Conservation (phyloP, 2,797 vertebrate genomes). For the Crax fasciolata region DNA sequence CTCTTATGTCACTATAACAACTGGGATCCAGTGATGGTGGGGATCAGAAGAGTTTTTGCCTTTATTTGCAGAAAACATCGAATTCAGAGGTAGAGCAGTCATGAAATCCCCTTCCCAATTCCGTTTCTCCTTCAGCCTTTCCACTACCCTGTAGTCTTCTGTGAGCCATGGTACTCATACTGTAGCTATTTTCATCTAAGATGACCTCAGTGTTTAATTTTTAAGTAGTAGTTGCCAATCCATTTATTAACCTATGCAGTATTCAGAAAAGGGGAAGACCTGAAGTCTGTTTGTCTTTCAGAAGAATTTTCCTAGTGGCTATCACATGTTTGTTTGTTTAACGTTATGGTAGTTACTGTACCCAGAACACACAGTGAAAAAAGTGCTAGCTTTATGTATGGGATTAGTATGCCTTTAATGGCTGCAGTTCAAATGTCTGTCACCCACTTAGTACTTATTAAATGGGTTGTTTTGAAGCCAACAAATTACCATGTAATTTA, state of each 20-base stretch:
- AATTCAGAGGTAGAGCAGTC: slow-evolving; percentile 87
- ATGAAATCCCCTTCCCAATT: not conserved
- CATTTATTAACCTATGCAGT: not conserved
- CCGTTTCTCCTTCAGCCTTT: not conserved
- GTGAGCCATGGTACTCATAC: not conserved
- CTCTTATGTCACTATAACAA: slow-evolving; percentile 97
- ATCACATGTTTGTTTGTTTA: not conserved
- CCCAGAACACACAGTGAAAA: not conserved
- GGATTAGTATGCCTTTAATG: not conserved
- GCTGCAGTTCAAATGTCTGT: not conserved
- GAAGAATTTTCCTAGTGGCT: not conserved
- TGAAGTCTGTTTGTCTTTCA: not conserved
- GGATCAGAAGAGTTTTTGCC: slow-evolving; percentile 92
- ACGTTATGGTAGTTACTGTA: not conserved
- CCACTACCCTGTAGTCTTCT: not conserved
- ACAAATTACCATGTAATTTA: not conserved
- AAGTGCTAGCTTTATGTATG: not conserved
- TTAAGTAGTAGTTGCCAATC: not conserved
- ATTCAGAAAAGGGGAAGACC: not conserved
- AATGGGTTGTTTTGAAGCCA: not conserved
- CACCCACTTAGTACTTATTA: not conserved
- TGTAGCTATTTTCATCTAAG: not conserved
- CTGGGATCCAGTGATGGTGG: slow-evolving; percentile 98
- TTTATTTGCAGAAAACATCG: slow-evolving; percentile 94
- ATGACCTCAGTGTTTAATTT: not conserved